Evolutionary conservation across 2,113 vertebrate species (phyloP).

Genomic region (Scolopax mira): DNA sequence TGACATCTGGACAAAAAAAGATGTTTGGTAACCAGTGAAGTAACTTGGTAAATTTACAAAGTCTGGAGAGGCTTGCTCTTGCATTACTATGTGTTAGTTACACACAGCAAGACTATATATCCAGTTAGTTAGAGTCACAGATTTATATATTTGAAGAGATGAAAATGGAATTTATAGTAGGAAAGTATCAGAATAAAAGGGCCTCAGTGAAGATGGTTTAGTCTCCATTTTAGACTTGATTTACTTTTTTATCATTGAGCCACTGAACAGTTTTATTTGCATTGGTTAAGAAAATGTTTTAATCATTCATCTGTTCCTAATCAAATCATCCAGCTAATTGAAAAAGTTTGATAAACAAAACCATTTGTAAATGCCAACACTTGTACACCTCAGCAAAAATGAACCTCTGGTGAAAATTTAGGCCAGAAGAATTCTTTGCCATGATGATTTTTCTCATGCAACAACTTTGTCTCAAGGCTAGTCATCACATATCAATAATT

Average conservation of each 20-base stretch:
- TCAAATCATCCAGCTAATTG: not conserved
- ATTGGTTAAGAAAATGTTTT: not conserved
- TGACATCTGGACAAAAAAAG: not conserved
- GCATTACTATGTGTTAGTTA: not conserved
- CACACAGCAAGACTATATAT: not conserved
- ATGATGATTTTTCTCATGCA: not conserved
- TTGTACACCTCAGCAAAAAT: not conserved
- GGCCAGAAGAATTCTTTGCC: not conserved
- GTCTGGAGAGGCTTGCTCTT: slow-evolving; percentile 4
- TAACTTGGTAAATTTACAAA: not conserved
- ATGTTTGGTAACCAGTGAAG: slow-evolving; percentile 33
- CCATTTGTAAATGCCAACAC: not conserved
- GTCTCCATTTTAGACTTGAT: not conserved
- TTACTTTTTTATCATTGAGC: not conserved
- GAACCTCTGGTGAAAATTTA: not conserved
- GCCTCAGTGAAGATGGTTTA: not conserved
- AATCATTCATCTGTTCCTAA: not conserved
- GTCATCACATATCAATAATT: not conserved
- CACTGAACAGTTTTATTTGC: not conserved
- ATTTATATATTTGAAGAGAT: slow-evolving; percentile 49
- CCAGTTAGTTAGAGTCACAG: not conserved
- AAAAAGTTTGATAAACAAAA: not conserved
- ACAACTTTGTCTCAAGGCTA: not conserved
- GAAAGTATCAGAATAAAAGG: slow-evolving; percentile 36
- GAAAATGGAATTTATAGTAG: slow-evolving; percentile 35